Base-by-base conservation (phyloP, 2,888 invertebrate genomes). In the Uloborus plumipes region DNA sequence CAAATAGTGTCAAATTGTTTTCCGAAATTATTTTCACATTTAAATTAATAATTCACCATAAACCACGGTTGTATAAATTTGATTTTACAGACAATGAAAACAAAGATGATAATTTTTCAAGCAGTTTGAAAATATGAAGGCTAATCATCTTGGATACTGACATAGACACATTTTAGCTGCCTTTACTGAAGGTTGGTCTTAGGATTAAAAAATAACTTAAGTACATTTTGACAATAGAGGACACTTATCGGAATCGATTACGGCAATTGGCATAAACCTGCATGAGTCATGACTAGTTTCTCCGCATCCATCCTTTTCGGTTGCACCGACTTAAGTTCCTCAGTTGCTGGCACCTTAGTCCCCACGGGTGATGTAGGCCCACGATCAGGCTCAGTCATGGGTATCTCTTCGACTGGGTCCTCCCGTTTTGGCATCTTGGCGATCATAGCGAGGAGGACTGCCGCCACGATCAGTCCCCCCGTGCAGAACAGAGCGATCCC, bases 401-500 rank as follows among this genome's bases (percentile, higher is more conserved):
- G 77, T 15, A 73, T 64, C 18, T 77, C 83, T 50, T 83, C 83
- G 2, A 53, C 15, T 4, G 75, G 75, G 51, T 81, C 75, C 0
- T 83, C 83, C 0, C 18, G 31, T 61, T 55, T 77, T 11, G 55
- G 65, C 39, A 18, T 61, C 26, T 51, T 26, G 53, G 90, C 87
- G 84, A 90, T 89, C 1, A 90, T 90, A 73, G 90, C 88, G 18
- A 91, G 87, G 2, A 91, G 88, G 26, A 90, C 88, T 82, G 89
- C 87, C 20, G 90, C 89, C 31, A 91, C 87, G 2, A 90, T 88
- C n/a, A 89, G 86, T 4, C 90, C 90, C 3, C 91, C 91, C 16
- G 89, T 87, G 85, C 90, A 90, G 87, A 91, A 91, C 49, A 90
- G 86, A 20, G 89, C 88, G 20, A 91, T 87, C 3, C 91, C 91